Evolutionary conservation across 2,113 vertebrate species (phyloP).

Genomic region (Oceanodroma tethys): DNA sequence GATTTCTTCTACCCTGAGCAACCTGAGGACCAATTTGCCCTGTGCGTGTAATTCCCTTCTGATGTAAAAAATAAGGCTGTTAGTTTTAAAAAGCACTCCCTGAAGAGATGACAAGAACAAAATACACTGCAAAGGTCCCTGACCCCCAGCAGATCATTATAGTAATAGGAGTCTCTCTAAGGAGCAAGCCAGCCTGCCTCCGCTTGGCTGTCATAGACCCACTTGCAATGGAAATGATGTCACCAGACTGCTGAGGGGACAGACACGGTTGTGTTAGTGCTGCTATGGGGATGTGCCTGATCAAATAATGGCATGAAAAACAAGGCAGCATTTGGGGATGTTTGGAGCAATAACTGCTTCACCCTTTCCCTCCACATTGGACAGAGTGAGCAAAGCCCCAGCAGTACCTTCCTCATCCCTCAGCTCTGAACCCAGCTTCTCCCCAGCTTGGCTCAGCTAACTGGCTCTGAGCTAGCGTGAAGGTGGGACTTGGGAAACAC

Average conservation of each 20-base stretch:
- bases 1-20: not conserved
- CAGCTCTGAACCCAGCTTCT: not conserved
- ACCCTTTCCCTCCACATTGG: not conserved
- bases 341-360: not conserved
- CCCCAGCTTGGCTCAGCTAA: not conserved
- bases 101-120: not conserved
- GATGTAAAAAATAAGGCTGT: not conserved
- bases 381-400: not conserved
- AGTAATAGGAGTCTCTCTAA: not conserved
- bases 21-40: not conserved
- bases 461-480: not conserved
- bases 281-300: not conserved
- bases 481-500: not conserved
- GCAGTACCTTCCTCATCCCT: not conserved
- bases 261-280: not conserved
- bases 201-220: not conserved
- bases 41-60: not conserved
- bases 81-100: not conserved
- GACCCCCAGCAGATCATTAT: not conserved
- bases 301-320: not conserved
- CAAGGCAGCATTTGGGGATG: not conserved
- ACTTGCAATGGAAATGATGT: not conserved
- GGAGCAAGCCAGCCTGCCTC: not conserved
- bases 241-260: not conserved
- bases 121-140: not conserved